Percentiles rank a stretch among this genome's conserved stretches.
These are phyloP conservation scores for Calameuta filiformis DNA, from an alignment of 2,888 invertebrate species.

Conservation along the genomic window DNA sequence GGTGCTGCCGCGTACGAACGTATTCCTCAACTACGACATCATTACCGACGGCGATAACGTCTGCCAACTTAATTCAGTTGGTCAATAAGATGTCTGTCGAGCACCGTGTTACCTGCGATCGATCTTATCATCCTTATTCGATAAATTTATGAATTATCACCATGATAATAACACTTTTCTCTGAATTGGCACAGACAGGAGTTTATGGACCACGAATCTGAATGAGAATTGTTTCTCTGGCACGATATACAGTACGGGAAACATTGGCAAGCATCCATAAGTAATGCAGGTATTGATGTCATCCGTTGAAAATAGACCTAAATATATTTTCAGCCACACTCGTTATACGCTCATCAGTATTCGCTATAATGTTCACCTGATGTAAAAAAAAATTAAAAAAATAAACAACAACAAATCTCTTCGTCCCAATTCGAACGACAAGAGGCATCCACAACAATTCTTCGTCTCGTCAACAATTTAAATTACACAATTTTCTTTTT, in stretches of 20 bases:
- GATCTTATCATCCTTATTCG: neutral
- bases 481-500: neutral
- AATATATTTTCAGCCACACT: neutral
- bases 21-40: neutral
- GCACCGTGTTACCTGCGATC: neutral
- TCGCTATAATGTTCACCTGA: neutral
- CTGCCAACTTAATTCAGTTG: neutral
- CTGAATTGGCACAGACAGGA: neutral
- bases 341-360: neutral
- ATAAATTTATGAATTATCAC: neutral
- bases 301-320: neutral
- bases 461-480: neutral
- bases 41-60: neutral
- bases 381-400: neutral
- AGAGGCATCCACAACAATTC: neutral
- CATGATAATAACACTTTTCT: neutral
- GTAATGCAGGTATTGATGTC: neutral
- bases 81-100: neutral
- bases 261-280: neutral
- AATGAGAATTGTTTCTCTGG: neutral
- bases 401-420: neutral
- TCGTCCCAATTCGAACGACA: neutral
- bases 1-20: conserved; percentile 24
- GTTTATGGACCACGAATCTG: neutral
- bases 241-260: neutral